Base-by-base conservation (phyloP, 1,140 invertebrate genomes). In the Drosophila suzukii region DNA sequence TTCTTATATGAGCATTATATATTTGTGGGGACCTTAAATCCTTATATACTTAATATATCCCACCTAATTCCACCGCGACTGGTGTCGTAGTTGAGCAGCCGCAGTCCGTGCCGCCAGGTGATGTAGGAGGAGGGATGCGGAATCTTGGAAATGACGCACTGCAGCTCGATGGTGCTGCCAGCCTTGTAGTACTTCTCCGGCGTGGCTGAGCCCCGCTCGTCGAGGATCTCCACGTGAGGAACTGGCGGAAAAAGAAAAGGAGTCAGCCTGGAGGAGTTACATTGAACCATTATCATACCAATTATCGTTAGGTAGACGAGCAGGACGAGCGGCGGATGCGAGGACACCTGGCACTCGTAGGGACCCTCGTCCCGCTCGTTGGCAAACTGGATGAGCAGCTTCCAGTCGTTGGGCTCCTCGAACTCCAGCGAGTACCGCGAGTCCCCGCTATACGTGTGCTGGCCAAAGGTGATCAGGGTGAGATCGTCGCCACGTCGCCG, bases 171-270 rank as follows among this genome's bases (percentile, higher is more conserved):
- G 70, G 96, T 97, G 79, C 96, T 97, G 47, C 96, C 96, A 65
- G 96, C 96, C 92, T 97, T 97, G 94, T 97, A 97, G 92, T 96
- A 96, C 93, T 97, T 97, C 92, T 97, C 96, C 65, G 95, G 94
- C 5, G 96, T 95, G n/a, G 95, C 94, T 32, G 94, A 94, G 27
- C 95, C 96, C 73, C 96, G 94, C 78, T 97, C 96, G 83, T 97
- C 97, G 20, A 97, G 94, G 81, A 97, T 97, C 92, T 96, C 96
- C 73, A 97, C 95, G 91, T 95, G 96, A 84, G 97, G 96, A 81
- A 97, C 96, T 97, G 94, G 7, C 6, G 6, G 1, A 13, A 43
- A 3, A 0, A 44, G 3, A 15, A 3, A 8, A 4, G 8, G 6
- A 30, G 34, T 44, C 15, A 44, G 39, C n/a, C 17, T 20, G 12